Base-by-base conservation (phyloP, 2,797 vertebrate species). In the Petrocephalus schoutedeni region DNA sequence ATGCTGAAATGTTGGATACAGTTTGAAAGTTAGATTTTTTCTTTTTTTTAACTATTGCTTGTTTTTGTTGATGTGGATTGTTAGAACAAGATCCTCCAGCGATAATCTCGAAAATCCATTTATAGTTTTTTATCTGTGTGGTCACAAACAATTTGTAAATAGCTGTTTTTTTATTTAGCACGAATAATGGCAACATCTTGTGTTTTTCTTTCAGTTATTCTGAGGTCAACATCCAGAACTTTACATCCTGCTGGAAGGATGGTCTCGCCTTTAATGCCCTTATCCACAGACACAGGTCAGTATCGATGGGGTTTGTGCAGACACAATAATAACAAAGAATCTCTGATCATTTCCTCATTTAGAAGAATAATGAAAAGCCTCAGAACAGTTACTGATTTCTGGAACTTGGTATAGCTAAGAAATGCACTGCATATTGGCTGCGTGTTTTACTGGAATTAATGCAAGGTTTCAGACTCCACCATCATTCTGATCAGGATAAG, bases 221-320 rank as follows among this genome's bases (percentile, higher is more conserved):
- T 0, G 97, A 97, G 89, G 97, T 99, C n/a, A 98, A 97, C 93
- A 98, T 99, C 92, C 97, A 98, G 93, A 99, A 99, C 94, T 99
- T 99, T 92, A 99, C 97, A 92, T 98, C 97, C 91, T 98, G 97
- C 93, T 99, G 98, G 98, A 95, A 96, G 90, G 98, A 99, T 0
- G 98, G 98, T 1, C 93, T 99, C 87, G 98, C 98, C 89, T 99
- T 99, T 92, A 99, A 97, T 0, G 98, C 98, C 0, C 98, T 99
- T 90, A 99, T 99, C 90, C 98, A 98, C 94, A 94, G 95, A 92
- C 98, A 99, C 96, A 96, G 98, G 97, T 98, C 89, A 86, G 84
- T 6, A 7, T 10, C 16, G 12, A 51, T 9, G 53, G 9, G 21
- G 12, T 19, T 45, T 77, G 28, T 71, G 12, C 64, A 71, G 32